A percentile compares a stretch with the other conserved stretches of the same genome.
Evolutionary conservation across 2,113 vertebrate genomes (phyloP).

Genomic region (Dinomys branickii): DNA sequence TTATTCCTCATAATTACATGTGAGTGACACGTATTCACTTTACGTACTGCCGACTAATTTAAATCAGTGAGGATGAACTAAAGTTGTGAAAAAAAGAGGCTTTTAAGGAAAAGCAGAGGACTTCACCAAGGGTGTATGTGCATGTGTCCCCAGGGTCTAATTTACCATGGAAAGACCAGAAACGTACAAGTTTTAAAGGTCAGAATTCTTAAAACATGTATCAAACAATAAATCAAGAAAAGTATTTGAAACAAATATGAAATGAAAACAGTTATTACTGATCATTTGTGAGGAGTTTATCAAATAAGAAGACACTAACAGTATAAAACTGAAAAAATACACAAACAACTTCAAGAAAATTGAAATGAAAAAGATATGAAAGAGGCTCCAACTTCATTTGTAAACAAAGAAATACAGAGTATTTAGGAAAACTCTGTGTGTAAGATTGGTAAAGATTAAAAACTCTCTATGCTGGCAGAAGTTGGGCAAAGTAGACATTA

Average conservation of each 20-base stretch:
- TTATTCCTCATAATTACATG: neutral
- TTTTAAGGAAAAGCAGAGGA: neutral
- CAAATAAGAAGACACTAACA: slow-evolving; percentile 32
- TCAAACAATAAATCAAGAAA: slow-evolving; percentile 31
- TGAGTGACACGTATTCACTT: neutral
- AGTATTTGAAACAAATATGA: slow-evolving; percentile 1
- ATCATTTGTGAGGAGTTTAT: slow-evolving; percentile 33
- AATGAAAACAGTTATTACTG: slow-evolving; percentile 1
- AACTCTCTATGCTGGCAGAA: neutral
- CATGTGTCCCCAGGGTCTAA: neutral
- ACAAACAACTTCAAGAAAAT: slow-evolving; percentile 45
- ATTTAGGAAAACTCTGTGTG: neutral
- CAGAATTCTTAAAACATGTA: slow-evolving; percentile 20
- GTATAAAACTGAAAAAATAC: slow-evolving; percentile 16
- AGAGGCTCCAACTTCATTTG: neutral
- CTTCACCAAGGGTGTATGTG: neutral
- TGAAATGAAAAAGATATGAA: slow-evolving; percentile 26
- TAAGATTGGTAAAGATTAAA: neutral
- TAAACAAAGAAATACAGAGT: slow-evolving; percentile 33
- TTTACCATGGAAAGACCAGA: neutral
- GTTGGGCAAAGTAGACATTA: neutral
- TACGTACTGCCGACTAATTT: slow-evolving; percentile 14
- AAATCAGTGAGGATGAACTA: neutral
- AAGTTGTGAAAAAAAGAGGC: neutral
- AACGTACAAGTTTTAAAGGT: neutral